A percentile compares a stretch with the other conserved stretches of the same genome.
phyloP scores from a whole-genome alignment of 2,888 invertebrate genomes.

The Xestia rhomboidea region DNA sequence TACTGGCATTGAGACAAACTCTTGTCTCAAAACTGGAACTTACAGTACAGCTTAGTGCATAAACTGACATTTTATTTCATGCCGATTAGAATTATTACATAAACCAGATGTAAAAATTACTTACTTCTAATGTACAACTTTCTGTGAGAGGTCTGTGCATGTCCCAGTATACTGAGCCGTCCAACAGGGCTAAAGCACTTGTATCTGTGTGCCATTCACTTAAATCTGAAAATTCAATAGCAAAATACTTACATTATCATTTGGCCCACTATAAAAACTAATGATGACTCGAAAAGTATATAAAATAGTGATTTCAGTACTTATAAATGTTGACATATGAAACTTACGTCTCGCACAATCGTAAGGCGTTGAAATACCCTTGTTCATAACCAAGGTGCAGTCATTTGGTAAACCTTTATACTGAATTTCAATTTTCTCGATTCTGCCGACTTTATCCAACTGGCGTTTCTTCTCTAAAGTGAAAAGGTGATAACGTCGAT shows the following conservation, averaged over 20 bases:
- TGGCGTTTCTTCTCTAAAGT: constrained; percentile 94
- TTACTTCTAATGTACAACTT: constrained; percentile 86
- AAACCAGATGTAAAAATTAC: constrained; percentile 24
- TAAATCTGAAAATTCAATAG: constrained; percentile 91
- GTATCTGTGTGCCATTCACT: constrained; percentile 92
- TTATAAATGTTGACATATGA: neutral
- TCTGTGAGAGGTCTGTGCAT: constrained; percentile 95
- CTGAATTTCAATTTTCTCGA: constrained; percentile 97
- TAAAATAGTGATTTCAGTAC: neutral
- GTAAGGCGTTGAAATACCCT: constrained; percentile 96
- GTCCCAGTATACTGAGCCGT: constrained; percentile 96
- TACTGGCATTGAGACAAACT: neutral
- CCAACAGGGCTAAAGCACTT: constrained; percentile 95
- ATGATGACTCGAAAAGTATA: neutral
- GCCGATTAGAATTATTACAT: neutral
- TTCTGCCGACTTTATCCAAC: constrained; percentile 93
- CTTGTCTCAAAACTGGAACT: neutral
- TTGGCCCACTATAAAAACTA: neutral
- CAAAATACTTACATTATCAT: neutral
- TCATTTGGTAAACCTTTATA: constrained; percentile 94
- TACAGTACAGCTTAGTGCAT: neutral
- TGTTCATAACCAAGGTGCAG: constrained; percentile 96
- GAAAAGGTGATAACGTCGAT: constrained; percentile 93
- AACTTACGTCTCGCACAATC: constrained; percentile 96
- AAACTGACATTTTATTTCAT: neutral